Evolutionary conservation across 2,797 vertebrate species (phyloP).

Genomic region (Arnoldichthys spilopterus): DNA sequence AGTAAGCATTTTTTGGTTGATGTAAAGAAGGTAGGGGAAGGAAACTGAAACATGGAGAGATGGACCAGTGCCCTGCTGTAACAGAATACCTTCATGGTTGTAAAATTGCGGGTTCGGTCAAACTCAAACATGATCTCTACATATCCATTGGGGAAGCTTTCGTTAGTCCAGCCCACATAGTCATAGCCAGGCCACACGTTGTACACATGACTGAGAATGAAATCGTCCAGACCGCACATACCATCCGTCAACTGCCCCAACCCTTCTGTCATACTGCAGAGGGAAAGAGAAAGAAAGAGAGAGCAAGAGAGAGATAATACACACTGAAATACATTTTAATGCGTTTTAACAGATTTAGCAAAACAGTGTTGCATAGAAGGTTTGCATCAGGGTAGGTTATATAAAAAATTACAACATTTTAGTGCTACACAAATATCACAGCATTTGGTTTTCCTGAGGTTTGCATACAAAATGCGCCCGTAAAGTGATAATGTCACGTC

Average conservation of each 20-base stretch:
- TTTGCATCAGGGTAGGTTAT: background rate
- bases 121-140: conserved; percentile 98
- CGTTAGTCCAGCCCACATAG: conserved; percentile 95
- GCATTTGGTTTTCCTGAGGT: background rate
- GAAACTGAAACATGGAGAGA: background rate
- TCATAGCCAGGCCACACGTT: conserved; percentile 94
- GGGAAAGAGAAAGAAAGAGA: conserved; percentile 7
- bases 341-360: background rate
- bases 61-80: background rate
- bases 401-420: background rate
- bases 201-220: conserved; percentile 89
- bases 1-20: background rate
- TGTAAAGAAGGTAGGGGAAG: background rate
- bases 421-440: background rate
- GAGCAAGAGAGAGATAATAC: conserved; percentile 7
- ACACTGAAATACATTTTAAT: too few relatives aligned
- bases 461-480: background rate
- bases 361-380: background rate
- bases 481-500: too few relatives aligned
- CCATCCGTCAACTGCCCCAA: conserved; percentile 96
- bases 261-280: conserved; percentile 92
- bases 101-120: conserved; percentile 93
- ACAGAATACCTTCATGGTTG: conserved; percentile 88
- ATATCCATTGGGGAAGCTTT: conserved; percentile 85
- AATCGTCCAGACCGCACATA: conserved; percentile 92